Evolutionary conservation across 2,888 invertebrate species (phyloP).

Genomic region (Tinea trinotella): DNA sequence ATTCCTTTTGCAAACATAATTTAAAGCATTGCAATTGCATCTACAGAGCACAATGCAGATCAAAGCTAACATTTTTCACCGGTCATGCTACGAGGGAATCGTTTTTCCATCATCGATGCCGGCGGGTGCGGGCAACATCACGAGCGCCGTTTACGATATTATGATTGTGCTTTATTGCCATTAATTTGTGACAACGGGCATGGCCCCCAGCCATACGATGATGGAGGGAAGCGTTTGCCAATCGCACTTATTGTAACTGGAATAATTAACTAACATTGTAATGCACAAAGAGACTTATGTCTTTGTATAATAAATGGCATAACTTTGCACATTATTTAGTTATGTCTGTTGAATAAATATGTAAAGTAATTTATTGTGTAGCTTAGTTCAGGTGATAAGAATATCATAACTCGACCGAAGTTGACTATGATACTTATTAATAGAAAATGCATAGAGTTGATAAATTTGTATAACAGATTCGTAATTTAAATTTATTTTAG

Average conservation of each 20-base stretch:
- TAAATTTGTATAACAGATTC: no score
- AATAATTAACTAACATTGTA: not conserved
- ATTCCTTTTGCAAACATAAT: no score
- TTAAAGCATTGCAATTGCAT: no score
- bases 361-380: constrained; percentile 1
- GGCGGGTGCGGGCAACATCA: constrained; percentile 29
- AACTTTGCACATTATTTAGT: not conserved
- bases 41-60: not conserved
- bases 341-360: not conserved
- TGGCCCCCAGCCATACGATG: constrained; percentile 37
- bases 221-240: constrained; percentile 8
- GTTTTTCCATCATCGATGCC: constrained; percentile 18
- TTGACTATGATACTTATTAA: no score
- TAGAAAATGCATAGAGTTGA: no score
- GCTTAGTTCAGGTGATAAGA: not conserved
- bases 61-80: constrained; percentile 16
- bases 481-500: no score
- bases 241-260: constrained; percentile 6
- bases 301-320: not conserved
- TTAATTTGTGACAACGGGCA: constrained; percentile 66
- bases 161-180: constrained; percentile 66
- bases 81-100: constrained; percentile 21
- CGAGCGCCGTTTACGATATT: constrained; percentile 46
- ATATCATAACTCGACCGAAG: not conserved
- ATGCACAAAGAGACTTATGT: not conserved